These are phyloP conservation scores for Ctenomys sociabilis DNA, from an alignment of 2,113 vertebrate species.

Conservation along the genomic window DNA sequence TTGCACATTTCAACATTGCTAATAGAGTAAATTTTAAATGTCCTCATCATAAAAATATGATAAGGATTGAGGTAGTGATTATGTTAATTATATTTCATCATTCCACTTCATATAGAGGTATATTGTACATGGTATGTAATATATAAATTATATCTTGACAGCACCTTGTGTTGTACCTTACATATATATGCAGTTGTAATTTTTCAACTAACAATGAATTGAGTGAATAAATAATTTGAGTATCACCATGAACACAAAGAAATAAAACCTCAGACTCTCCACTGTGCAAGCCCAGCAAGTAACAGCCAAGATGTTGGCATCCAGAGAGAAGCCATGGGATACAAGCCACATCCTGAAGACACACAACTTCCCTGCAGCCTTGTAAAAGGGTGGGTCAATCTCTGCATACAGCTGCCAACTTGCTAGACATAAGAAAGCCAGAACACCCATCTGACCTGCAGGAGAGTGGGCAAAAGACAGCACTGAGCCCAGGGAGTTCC, in stretches of 20 bases:
- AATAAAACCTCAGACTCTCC: background rate
- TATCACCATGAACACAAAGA: background rate
- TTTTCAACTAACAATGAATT: background rate
- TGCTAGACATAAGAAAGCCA: background rate
- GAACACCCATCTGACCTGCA: background rate
- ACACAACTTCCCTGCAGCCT: background rate
- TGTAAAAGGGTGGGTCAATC: too few species aligned
- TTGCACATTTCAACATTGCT: background rate
- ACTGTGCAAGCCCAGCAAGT: background rate
- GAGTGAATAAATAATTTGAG: background rate
- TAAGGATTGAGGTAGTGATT: background rate
- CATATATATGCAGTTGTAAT: too few species aligned
- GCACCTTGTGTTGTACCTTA: background rate
- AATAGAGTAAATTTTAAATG: background rate
- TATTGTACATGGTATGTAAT: too few species aligned
- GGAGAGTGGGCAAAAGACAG: background rate
- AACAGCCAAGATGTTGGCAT: too few species aligned
- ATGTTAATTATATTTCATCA: background rate
- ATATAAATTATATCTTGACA: background rate
- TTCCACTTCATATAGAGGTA: background rate
- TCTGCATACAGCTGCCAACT: too few species aligned
- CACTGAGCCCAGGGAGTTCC: background rate
- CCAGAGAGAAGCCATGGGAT: background rate
- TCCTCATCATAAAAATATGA: background rate
- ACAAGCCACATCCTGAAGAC: fast-evolving